phyloP scores from a whole-genome alignment of 2,113 vertebrate genomes.

The Lycocorax pyrrhopterus region DNA sequence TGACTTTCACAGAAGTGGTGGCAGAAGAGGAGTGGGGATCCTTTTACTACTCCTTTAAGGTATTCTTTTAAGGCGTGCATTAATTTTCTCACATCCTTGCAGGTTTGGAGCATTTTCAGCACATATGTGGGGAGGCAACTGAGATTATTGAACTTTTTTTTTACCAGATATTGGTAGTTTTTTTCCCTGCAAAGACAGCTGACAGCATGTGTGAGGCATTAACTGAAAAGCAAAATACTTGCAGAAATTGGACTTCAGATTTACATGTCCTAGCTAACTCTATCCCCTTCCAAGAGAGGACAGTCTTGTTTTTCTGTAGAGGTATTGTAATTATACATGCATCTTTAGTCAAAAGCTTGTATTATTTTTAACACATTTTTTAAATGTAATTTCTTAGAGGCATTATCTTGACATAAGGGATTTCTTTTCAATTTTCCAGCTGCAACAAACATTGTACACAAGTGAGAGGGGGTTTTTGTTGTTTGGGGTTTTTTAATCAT shows the following conservation, averaged over 20 bases:
- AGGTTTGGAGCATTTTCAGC: background rate
- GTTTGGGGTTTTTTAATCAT: background rate
- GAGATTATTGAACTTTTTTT: background rate
- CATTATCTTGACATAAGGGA: background rate
- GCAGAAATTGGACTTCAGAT: background rate
- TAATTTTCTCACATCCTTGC: background rate
- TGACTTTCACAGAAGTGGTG: constrained; percentile 60
- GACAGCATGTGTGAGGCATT: background rate
- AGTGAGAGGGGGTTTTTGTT: background rate
- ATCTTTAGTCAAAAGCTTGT: background rate
- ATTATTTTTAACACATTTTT: background rate
- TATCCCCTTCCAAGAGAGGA: background rate
- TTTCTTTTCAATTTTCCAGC: background rate
- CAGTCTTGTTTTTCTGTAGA: background rate
- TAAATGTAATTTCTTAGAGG: background rate
- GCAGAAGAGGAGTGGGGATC: constrained; percentile 70
- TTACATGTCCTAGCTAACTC: background rate
- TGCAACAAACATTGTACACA: background rate
- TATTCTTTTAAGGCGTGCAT: constrained; percentile 14
- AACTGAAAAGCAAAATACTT: background rate
- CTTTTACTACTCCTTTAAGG: constrained; percentile 78
- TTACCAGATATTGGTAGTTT: background rate
- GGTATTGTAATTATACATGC: background rate
- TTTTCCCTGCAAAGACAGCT: background rate
- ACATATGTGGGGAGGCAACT: background rate